Evolutionary conservation across 2,113 vertebrate genomes (phyloP).

Genomic region (Phainopepla nitens): DNA sequence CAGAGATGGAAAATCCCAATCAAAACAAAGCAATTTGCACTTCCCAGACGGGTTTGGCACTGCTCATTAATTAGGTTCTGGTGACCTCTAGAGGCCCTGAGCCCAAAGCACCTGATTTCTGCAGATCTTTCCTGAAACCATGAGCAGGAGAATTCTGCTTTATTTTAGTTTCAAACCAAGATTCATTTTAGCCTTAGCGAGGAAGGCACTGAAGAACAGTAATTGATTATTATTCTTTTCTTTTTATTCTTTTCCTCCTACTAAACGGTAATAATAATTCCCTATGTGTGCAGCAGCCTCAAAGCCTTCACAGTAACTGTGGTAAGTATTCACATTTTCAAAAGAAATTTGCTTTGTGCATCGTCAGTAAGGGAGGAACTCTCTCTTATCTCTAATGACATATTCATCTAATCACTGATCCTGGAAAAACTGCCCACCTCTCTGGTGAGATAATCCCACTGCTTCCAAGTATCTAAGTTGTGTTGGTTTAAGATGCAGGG

Average conservation of each 20-base stretch:
- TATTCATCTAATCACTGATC: not conserved
- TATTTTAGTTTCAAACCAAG: not conserved
- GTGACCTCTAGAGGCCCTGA: constrained; percentile 64
- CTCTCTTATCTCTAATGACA: not conserved
- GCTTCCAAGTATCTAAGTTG: not conserved
- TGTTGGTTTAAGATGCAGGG: not conserved
- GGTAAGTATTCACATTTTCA: not conserved
- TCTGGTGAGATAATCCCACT: not conserved
- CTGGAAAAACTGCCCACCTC: not conserved
- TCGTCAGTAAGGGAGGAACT: not conserved
- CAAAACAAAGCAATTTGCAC: not conserved
- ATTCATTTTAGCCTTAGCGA: not conserved
- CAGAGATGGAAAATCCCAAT: not conserved
- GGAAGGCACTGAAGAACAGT: not conserved
- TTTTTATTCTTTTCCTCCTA: not conserved
- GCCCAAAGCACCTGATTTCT: not conserved
- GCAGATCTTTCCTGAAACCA: not conserved
- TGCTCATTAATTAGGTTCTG: constrained; percentile 9
- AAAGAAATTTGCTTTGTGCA: not conserved
- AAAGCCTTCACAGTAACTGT: not conserved
- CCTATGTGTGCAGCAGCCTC: not conserved
- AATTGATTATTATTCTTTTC: not conserved
- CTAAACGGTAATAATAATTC: not conserved
- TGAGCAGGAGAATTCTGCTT: not conserved
- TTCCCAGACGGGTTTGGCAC: not conserved